Percentiles rank a stretch among this genome's conserved stretches.
phyloP scores from a whole-genome alignment of 1,140 invertebrate species.

The Pararge aegeria region DNA sequence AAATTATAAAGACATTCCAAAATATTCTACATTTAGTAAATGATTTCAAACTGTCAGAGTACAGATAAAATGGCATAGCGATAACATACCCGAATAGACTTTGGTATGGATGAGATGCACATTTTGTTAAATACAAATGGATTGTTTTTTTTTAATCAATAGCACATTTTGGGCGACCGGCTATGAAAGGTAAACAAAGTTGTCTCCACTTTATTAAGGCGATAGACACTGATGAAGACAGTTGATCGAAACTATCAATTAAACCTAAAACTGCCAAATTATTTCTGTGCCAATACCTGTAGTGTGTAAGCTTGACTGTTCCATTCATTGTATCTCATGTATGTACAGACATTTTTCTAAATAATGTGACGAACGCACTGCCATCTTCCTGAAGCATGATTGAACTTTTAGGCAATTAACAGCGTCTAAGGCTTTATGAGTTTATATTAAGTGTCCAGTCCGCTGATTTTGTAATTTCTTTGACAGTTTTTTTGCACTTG shows the following conservation, averaged over 20 bases:
- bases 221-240: constrained; percentile 11
- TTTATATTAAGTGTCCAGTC: background rate
- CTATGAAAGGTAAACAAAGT: constrained; percentile 1
- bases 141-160: background rate
- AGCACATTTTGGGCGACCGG: constrained; percentile 5
- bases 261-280: constrained; percentile 16
- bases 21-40: no score
- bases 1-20: no score
- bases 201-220: constrained; percentile 2
- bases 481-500: no score
- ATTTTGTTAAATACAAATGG: background rate
- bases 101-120: background rate
- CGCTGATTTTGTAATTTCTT: no score
- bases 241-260: background rate
- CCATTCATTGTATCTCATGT: background rate
- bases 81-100: background rate
- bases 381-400: background rate
- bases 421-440: background rate
- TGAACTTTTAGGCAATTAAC: background rate
- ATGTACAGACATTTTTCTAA: constrained; percentile 1
- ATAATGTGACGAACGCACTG: background rate
- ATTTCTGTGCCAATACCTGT: constrained; percentile 3
- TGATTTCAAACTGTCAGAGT: no score
- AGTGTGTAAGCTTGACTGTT: constrained; percentile 7
- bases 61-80: no score